Conservation (phyloP, 2,113 vertebrate species). For the Corvus moneduloides region DNA sequence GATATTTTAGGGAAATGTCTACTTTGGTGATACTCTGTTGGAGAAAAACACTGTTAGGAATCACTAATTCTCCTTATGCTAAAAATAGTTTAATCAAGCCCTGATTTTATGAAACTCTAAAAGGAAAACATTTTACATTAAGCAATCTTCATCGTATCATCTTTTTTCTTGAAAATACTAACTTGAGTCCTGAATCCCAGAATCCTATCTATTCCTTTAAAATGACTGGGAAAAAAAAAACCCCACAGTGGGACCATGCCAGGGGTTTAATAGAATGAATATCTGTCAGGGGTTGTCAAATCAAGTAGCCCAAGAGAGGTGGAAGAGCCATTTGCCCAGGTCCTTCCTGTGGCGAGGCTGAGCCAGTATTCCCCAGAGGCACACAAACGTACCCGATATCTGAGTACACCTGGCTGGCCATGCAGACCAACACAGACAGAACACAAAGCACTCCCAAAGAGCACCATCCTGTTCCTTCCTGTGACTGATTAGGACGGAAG, state of each 20-base stretch:
- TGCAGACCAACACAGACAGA: too few species aligned
- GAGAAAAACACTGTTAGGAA: not conserved
- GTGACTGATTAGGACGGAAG: not conserved
- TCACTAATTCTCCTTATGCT: not conserved
- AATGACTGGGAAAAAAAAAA: not conserved
- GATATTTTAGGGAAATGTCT: not conserved
- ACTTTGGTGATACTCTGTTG: not conserved
- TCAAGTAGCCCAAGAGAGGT: not conserved
- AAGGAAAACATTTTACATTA: not conserved
- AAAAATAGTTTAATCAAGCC: not conserved
- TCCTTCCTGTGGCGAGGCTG: not conserved
- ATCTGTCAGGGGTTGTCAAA: not conserved
- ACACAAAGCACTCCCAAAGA: not conserved
- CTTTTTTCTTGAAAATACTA: not conserved
- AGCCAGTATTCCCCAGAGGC: not conserved
- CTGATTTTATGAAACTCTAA: not conserved
- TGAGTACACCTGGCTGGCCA: not conserved
- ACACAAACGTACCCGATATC: fast-evolving
- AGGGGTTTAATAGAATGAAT: not conserved
- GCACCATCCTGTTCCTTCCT: not conserved
- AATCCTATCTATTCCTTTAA: not conserved
- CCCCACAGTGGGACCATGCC: not conserved
- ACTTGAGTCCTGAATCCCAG: not conserved
- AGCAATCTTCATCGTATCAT: not conserved
- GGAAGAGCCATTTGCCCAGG: not conserved